Evolutionary conservation across 2,797 vertebrate species (phyloP).

Genomic region (Peromyscus attwateri): DNA sequence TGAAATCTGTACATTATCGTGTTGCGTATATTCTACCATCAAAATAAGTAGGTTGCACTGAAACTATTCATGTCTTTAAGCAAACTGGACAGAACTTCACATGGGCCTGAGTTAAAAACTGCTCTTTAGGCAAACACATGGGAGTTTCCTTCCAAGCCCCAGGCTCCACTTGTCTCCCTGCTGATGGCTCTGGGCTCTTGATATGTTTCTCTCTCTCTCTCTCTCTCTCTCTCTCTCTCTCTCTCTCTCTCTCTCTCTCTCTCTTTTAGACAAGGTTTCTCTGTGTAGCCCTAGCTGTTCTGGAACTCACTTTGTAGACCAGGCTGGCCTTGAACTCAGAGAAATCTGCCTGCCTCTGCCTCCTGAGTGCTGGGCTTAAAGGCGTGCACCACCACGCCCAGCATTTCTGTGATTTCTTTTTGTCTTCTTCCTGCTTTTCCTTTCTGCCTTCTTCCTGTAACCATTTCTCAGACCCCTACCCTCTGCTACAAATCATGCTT

Average conservation of each 20-base stretch:
- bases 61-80: conserved; percentile 33
- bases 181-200: background rate
- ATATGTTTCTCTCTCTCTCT: background rate
- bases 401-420: conserved; percentile 9
- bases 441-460: background rate
- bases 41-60: background rate
- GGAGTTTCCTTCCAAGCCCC: background rate
- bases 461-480: background rate
- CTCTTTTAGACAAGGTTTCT: background rate
- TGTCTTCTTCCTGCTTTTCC: background rate
- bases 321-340: background rate
- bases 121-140: background rate
- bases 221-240: background rate
- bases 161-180: background rate
- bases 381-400: fast-evolving
- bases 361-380: background rate
- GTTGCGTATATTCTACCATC: background rate
- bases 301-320: background rate
- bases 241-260: background rate
- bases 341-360: background rate
- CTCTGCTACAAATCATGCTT: background rate
- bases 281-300: background rate
- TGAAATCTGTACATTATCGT: background rate
- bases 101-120: background rate
- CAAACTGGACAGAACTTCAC: background rate